Conservation (phyloP, 2,113 vertebrate species). For the Xyrauchen texanus region DNA sequence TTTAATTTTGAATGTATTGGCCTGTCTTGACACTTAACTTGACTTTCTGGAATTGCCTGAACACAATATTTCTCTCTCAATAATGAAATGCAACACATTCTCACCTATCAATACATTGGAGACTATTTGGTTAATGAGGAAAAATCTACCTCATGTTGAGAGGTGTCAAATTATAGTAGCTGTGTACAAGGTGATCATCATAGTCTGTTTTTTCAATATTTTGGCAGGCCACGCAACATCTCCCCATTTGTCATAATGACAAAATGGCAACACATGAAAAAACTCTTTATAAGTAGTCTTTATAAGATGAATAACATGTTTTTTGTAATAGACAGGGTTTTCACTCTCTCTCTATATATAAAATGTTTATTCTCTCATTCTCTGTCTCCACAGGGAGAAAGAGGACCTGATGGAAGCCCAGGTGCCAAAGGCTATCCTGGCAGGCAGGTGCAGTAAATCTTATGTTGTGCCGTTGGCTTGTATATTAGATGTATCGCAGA, state of each 20-base stretch:
- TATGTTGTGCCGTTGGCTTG: conserved; percentile 75
- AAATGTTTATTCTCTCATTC: neutral
- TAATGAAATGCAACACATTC: neutral
- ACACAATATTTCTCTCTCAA: neutral
- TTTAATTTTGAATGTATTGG: too few species aligned
- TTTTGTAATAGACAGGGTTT: conserved; percentile 25
- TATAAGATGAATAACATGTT: conserved; percentile 9
- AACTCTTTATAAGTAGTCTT: conserved; percentile 13
- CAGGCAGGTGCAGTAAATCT: conserved; percentile 99
- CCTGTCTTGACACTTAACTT: neutral
- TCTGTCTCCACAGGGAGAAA: conserved; percentile 79
- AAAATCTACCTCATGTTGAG: neutral
- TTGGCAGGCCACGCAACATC: neutral
- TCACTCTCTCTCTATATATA: neutral
- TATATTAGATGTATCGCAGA: conserved; percentile 55
- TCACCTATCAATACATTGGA: neutral
- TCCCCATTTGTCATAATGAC: conserved; percentile 2
- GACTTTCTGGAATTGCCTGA: neutral
- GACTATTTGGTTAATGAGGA: neutral
- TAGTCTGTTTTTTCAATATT: neutral
- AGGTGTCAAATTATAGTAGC: neutral
- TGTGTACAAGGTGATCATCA: neutral
- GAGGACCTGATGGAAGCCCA: conserved; percentile 86
- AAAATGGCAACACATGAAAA: conserved; percentile 13
- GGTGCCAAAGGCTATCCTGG: conserved; percentile 99